These are phyloP conservation scores for Colaptes auratus DNA, from an alignment of 2,113 vertebrate genomes.

Conservation along the genomic window DNA sequence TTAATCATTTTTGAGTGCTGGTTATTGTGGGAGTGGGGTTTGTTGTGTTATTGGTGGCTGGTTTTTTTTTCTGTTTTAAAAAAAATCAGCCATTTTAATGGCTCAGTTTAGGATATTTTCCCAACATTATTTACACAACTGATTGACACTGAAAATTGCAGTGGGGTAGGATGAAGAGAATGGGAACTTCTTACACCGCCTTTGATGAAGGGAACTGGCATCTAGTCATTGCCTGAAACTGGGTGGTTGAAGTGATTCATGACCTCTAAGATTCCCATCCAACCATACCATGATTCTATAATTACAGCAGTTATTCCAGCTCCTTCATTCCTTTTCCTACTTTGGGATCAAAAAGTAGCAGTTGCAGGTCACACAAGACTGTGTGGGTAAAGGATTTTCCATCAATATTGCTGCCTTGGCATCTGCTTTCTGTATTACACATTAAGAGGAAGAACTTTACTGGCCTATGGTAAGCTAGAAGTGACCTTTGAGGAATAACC, in stretches of 20 bases:
- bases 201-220: background rate
- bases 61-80: background rate
- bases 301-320: background rate
- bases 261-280: too few species aligned
- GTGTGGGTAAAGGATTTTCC: background rate
- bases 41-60: too few species aligned
- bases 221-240: background rate
- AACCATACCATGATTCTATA: background rate
- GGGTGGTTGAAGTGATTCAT: fast-evolving
- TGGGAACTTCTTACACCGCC: background rate
- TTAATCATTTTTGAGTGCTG: background rate
- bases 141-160: background rate
- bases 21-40: background rate
- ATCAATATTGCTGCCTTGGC: background rate
- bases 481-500: background rate
- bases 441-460: background rate
- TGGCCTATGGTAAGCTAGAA: background rate
- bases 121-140: background rate
- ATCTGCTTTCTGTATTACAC: background rate
- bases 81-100: background rate
- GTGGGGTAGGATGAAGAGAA: background rate
- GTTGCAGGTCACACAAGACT: fast-evolving
- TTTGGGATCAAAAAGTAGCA: background rate
- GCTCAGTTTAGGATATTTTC: background rate
- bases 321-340: background rate